Conservation (phyloP, 2,113 vertebrate species). For the Arizona elegans region DNA sequence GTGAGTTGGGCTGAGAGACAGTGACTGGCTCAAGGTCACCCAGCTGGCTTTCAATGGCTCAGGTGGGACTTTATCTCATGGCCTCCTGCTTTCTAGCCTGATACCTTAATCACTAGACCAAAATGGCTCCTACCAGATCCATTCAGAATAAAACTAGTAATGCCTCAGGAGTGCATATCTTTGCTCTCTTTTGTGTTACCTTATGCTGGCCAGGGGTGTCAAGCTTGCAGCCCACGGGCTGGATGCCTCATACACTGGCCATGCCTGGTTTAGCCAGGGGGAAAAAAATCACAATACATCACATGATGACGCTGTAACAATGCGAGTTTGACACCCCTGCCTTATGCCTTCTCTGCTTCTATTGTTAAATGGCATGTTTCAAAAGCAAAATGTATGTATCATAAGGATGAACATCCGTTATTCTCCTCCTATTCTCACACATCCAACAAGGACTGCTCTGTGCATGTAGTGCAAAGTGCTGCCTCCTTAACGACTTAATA, state of each 20-base stretch:
- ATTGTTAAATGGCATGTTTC: background rate
- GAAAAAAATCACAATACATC: too few relatives aligned
- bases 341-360: background rate
- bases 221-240: too few relatives aligned
- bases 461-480: background rate
- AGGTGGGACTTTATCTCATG: background rate
- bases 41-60: background rate
- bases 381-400: background rate
- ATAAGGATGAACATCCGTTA: background rate
- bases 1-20: background rate
- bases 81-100: background rate
- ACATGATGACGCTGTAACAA: too few relatives aligned
- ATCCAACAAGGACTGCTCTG: background rate
- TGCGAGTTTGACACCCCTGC: too few relatives aligned
- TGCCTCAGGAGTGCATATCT: background rate
- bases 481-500: constrained; percentile 15
- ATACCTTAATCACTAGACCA: background rate
- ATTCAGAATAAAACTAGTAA: background rate
- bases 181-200: background rate
- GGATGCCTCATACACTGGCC: too few relatives aligned
- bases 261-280: too few relatives aligned
- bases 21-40: background rate
- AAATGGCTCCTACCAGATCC: background rate
- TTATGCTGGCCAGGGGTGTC: too few relatives aligned
- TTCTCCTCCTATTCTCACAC: background rate